Percentiles rank a stretch among this genome's conserved stretches.
These are phyloP conservation scores for Notodonta dromedarius DNA, from an alignment of 2,888 invertebrate species.

Conservation along the genomic window DNA sequence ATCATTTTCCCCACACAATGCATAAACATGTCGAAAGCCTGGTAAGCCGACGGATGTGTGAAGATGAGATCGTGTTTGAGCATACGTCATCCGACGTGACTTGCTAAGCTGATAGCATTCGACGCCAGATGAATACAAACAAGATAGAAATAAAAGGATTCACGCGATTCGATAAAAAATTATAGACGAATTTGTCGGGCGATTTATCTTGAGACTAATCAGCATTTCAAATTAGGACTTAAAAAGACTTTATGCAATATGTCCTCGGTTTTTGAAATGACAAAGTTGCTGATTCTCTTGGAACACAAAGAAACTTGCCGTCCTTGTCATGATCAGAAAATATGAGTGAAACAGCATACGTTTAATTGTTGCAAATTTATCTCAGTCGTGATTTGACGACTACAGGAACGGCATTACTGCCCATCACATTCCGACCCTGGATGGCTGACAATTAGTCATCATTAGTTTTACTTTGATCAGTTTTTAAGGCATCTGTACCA, in stretches of 20 bases:
- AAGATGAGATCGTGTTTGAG: constrained; percentile 1
- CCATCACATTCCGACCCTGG: too few species aligned
- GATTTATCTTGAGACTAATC: background rate
- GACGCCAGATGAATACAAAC: background rate
- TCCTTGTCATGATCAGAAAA: too few species aligned
- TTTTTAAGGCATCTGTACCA: too few species aligned
- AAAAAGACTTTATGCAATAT: background rate
- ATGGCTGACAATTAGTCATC: too few species aligned
- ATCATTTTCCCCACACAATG: constrained; percentile 2
- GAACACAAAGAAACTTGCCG: too few species aligned
- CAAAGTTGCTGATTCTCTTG: too few species aligned
- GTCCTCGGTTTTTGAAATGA: background rate
- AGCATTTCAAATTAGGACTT: background rate
- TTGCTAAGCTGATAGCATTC: background rate
- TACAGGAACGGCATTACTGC: too few species aligned
- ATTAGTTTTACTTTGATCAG: too few species aligned
- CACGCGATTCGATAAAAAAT: background rate
- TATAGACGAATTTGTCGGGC: background rate
- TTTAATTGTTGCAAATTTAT: too few species aligned
- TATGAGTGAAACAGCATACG: too few species aligned
- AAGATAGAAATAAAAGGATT: constrained; percentile 4
- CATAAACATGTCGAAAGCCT: constrained; percentile 4
- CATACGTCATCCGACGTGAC: constrained; percentile 5
- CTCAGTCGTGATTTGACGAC: too few species aligned
- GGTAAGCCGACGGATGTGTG: constrained; percentile 6